Percentiles rank a stretch among this genome's conserved stretches.
Evolutionary conservation across 2,113 vertebrate genomes (phyloP).

Genomic region (Petrocephalus zakoni): DNA sequence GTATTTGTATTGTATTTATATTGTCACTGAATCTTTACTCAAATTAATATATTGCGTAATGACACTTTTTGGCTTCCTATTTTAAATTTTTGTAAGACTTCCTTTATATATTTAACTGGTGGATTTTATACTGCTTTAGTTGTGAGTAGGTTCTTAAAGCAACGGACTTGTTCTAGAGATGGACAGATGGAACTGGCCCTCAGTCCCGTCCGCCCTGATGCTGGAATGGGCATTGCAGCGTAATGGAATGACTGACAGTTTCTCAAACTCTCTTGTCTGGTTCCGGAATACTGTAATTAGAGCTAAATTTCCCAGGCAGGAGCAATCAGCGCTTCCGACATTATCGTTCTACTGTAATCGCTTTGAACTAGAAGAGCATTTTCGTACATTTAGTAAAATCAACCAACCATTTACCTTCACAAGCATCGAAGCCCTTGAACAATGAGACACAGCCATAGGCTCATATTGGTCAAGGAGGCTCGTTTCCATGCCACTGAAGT

Average conservation of each 20-base stretch:
- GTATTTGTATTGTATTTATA: too few relatives aligned
- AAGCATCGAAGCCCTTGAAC: background rate
- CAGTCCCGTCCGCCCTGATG: background rate
- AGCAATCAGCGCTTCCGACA: background rate
- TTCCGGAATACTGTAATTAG: background rate
- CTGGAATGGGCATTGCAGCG: background rate
- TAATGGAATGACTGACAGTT: background rate
- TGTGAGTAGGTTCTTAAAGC: background rate
- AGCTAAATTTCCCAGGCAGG: background rate
- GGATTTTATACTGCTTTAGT: background rate
- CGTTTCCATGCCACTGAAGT: background rate
- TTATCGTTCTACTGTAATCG: background rate
- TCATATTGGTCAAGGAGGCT: background rate
- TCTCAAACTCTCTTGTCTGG: background rate
- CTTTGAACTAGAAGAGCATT: background rate
- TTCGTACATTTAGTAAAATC: background rate
- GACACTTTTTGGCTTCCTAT: background rate
- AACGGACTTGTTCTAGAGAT: background rate
- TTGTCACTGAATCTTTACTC: background rate
- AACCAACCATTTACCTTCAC: background rate
- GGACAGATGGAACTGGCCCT: background rate
- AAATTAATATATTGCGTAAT: background rate
- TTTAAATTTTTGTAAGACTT: background rate
- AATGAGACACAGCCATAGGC: background rate
- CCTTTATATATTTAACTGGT: background rate